phyloP scores from a whole-genome alignment of 2,797 vertebrate genomes.

The Notolabrus celidotus region DNA sequence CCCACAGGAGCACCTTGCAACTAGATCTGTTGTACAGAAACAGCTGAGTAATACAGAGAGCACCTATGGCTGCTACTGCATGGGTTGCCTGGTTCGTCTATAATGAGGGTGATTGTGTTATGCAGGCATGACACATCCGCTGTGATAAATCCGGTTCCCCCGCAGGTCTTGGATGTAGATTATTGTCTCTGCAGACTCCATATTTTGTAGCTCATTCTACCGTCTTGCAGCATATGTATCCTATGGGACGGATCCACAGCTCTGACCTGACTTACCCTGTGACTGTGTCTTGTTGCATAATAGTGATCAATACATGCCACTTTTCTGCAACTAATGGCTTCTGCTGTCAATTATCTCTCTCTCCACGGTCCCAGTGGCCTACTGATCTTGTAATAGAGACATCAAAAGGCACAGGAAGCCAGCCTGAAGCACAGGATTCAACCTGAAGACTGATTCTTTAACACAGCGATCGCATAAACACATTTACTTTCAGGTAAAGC shows the following conservation, averaged over 20 bases:
- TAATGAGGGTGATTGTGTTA: not conserved
- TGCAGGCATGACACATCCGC: not conserved
- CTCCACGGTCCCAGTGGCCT: conserved; percentile 10
- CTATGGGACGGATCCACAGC: not conserved
- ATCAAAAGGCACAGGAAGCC: not conserved
- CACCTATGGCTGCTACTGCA: not conserved
- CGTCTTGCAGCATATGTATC: not conserved
- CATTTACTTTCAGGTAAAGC: no score
- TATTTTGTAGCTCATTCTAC: not conserved
- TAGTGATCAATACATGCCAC: conserved; percentile 38
- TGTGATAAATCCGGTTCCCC: not conserved
- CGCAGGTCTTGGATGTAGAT: not conserved
- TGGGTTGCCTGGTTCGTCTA: not conserved
- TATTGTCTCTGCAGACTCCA: not conserved
- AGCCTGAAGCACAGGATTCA: not conserved
- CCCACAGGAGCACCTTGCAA: conserved; percentile 57
- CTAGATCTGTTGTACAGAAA: conserved; percentile 49
- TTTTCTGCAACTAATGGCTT: conserved; percentile 40
- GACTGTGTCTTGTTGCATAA: conserved; percentile 35
- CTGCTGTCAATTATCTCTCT: conserved; percentile 32
- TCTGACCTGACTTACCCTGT: not conserved
- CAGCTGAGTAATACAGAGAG: conserved; percentile 29
- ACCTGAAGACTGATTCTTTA: not conserved
- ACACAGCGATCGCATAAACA: no score
- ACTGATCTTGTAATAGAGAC: conserved; percentile 14